Conservation (phyloP, 2,888 invertebrate genomes). For the Pteria penguin region DNA sequence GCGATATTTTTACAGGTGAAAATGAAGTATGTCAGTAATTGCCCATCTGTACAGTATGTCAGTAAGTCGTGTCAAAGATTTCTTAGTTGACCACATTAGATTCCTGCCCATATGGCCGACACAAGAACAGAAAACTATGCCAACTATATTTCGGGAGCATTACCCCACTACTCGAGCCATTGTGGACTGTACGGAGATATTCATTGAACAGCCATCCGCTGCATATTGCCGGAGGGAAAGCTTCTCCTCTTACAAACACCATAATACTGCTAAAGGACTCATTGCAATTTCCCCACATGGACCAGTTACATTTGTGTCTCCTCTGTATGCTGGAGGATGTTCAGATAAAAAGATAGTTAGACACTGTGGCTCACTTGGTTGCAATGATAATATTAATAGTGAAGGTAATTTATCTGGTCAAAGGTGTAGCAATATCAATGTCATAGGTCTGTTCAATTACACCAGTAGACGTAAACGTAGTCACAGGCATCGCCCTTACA, state of each 20-base stretch:
- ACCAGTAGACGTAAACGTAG: no score
- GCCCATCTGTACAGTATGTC: slow-evolving; percentile 14
- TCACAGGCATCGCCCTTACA: no score
- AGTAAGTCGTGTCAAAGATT: slow-evolving; percentile 2
- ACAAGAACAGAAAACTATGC: slow-evolving; percentile 2
- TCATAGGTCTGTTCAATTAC: no score
- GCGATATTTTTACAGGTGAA: no score
- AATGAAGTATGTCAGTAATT: no score
- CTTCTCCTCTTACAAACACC: slow-evolving; percentile 32
- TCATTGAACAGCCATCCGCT: slow-evolving; percentile 30
- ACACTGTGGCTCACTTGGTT: slow-evolving; percentile 32
- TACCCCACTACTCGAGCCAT: slow-evolving; percentile 20
- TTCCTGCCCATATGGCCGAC: slow-evolving; percentile 29
- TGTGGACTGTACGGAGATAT: slow-evolving; percentile 38
- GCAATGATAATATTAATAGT: slow-evolving; percentile 21
- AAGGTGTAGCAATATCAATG: no score
- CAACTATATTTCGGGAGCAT: not conserved
- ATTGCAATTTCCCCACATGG: slow-evolving; percentile 33
- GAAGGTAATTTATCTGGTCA: no score
- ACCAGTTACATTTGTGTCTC: slow-evolving; percentile 30
- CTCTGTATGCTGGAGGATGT: slow-evolving; percentile 30
- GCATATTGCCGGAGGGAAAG: slow-evolving; percentile 23
- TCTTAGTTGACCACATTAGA: slow-evolving; percentile 12
- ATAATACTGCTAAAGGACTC: slow-evolving; percentile 33
- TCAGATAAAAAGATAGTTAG: slow-evolving; percentile 35